Percentiles rank a stretch among this genome's conserved stretches.
These are phyloP conservation scores for Engraulis encrasicolus DNA, from an alignment of 2,113 vertebrate species.

Conservation along the genomic window DNA sequence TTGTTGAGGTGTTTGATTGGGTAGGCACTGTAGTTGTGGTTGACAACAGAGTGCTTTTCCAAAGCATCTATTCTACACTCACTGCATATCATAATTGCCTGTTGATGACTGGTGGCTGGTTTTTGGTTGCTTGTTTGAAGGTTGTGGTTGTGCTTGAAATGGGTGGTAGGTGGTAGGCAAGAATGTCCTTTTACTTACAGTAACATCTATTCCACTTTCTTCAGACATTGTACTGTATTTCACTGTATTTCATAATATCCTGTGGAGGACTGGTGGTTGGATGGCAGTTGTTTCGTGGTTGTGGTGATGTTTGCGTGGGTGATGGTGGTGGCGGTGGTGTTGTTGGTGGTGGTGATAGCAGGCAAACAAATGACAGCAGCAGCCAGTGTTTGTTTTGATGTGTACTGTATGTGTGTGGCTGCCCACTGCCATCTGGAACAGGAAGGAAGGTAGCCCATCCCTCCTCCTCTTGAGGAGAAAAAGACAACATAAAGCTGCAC, in stretches of 20 bases:
- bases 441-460: constrained; percentile 6
- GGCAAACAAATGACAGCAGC: background rate
- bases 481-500: too few species aligned
- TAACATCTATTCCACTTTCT: background rate
- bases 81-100: too few species aligned
- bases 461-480: background rate
- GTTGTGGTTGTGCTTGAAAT: too few species aligned
- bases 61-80: too few species aligned
- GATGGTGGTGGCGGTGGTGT: background rate
- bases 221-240: background rate
- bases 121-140: too few species aligned
- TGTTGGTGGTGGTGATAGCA: background rate
- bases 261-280: background rate
- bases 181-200: too few species aligned
- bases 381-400: constrained; percentile 5
- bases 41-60: too few species aligned
- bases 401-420: background rate
- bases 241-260: background rate
- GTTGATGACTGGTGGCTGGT: too few species aligned
- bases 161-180: too few species aligned
- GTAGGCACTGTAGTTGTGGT: too few species aligned
- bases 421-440: background rate
- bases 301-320: background rate
- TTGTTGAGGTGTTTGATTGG: too few species aligned
- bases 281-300: too few species aligned